These are phyloP conservation scores for Hippoglossus stenolepis DNA, from an alignment of 2,113 vertebrate genomes.

Conservation along the genomic window DNA sequence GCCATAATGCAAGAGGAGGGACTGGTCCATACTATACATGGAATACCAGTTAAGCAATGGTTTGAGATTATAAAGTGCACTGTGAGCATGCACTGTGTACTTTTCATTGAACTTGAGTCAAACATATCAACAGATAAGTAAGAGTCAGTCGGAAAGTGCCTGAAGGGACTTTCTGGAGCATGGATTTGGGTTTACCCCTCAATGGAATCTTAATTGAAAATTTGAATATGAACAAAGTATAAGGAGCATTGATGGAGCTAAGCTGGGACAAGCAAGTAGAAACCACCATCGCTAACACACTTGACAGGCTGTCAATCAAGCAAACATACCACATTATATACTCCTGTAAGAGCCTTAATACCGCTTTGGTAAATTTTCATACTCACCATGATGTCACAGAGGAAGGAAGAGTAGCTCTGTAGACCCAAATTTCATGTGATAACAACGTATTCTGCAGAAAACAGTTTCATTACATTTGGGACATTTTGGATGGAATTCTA, in stretches of 20 bases:
- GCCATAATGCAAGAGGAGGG: conserved; percentile 53
- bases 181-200: neutral
- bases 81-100: neutral
- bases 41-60: neutral
- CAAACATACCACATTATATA: conserved; percentile 3
- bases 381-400: neutral
- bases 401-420: neutral
- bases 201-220: conserved; percentile 6
- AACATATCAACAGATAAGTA: neutral
- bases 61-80: neutral
- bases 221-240: neutral
- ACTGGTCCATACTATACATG: neutral
- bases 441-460: neutral
- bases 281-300: neutral
- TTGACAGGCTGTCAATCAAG: neutral
- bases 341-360: conserved; percentile 35
- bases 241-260: neutral
- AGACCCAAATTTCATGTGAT: neutral
- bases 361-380: conserved; percentile 15
- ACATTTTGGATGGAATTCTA: conserved; percentile 11
- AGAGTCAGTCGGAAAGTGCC: neutral
- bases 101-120: neutral
- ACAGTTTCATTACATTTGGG: neutral
- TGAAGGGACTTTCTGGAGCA: conserved; percentile 4
- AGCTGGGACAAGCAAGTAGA: neutral